A percentile compares a stretch with the other conserved stretches of the same genome.
phyloP scores from a whole-genome alignment of 2,888 invertebrate species.

The Eumerus sabulonum region DNA sequence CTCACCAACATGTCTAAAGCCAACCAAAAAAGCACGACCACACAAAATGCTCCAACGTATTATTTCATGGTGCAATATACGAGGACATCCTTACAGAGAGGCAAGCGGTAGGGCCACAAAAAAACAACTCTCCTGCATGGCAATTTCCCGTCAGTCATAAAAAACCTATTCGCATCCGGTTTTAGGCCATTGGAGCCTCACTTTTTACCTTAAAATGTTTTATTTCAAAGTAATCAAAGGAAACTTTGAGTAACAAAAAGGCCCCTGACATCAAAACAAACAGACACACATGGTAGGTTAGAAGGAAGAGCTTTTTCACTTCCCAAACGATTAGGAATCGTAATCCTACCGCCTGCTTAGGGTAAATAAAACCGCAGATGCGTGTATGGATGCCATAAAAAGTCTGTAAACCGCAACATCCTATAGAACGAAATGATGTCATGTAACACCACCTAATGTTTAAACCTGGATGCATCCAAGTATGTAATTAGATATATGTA shows the following conservation, averaged over 20 bases:
- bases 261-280: constrained; percentile 38
- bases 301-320: constrained; percentile 2
- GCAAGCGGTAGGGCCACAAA: not conserved
- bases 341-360: constrained; percentile 14
- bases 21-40: too few relatives aligned
- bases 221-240: constrained; percentile 34
- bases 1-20: too few relatives aligned
- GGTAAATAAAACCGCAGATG: constrained; percentile 53
- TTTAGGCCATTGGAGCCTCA: too few relatives aligned
- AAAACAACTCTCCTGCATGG: not conserved
- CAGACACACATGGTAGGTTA: not conserved
- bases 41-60: too few relatives aligned
- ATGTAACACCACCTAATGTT: constrained; percentile 17
- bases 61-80: too few relatives aligned
- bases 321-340: constrained; percentile 13
- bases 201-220: too few relatives aligned
- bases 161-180: not conserved
- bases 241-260: constrained; percentile 26
- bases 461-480: constrained; percentile 48
- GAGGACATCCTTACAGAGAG: not conserved
- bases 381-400: constrained; percentile 37
- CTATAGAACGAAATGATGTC: constrained; percentile 1
- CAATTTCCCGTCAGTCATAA: constrained; percentile 12
- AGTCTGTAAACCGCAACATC: constrained; percentile 40
- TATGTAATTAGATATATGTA: constrained; percentile 55